These are phyloP conservation scores for Drosophila neotestacea DNA, from an alignment of 2,888 invertebrate species.

Conservation along the genomic window DNA sequence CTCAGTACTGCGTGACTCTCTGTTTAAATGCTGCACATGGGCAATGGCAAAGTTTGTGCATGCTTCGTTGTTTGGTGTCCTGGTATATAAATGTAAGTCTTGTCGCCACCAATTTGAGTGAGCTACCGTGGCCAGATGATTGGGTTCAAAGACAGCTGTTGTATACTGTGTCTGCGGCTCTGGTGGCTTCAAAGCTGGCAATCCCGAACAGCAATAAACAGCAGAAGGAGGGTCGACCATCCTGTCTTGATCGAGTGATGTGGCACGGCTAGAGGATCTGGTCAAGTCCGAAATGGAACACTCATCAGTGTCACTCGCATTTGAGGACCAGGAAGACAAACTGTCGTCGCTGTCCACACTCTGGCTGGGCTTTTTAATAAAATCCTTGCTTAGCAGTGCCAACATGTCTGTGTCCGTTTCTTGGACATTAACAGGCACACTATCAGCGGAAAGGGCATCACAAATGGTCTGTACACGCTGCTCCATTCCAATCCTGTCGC, in stretches of 20 bases:
- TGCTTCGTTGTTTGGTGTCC: constrained; percentile 78
- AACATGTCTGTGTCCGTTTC: constrained; percentile 51
- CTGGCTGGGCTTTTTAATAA: constrained; percentile 27
- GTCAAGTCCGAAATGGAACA: neutral
- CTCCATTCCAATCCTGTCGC: constrained; percentile 67
- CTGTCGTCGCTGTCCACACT: constrained; percentile 62
- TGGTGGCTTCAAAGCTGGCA: constrained; percentile 36
- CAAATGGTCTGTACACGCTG: constrained; percentile 22
- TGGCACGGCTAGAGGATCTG: too few relatives aligned
- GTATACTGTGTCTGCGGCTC: constrained; percentile 42
- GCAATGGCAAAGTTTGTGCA: constrained; percentile 85
- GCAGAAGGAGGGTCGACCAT: too few relatives aligned
- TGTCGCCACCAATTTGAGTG: constrained; percentile 85
- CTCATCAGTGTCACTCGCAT: constrained; percentile 40
- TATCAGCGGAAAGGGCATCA: neutral
- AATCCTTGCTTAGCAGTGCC: constrained; percentile 69
- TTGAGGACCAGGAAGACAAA: constrained; percentile 83
- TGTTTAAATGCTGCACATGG: constrained; percentile 80
- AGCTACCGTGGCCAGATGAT: constrained; percentile 81
- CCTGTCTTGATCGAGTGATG: too few relatives aligned
- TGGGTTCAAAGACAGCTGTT: constrained; percentile 54
- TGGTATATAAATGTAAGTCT: constrained; percentile 72
- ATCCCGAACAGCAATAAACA: neutral
- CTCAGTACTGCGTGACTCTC: constrained; percentile 56
- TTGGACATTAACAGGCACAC: neutral